Evolutionary conservation across 2,113 vertebrate genomes (phyloP), one percentile per base, ranked within the genome.

Genomic region (Regulus satrapa): DNA sequence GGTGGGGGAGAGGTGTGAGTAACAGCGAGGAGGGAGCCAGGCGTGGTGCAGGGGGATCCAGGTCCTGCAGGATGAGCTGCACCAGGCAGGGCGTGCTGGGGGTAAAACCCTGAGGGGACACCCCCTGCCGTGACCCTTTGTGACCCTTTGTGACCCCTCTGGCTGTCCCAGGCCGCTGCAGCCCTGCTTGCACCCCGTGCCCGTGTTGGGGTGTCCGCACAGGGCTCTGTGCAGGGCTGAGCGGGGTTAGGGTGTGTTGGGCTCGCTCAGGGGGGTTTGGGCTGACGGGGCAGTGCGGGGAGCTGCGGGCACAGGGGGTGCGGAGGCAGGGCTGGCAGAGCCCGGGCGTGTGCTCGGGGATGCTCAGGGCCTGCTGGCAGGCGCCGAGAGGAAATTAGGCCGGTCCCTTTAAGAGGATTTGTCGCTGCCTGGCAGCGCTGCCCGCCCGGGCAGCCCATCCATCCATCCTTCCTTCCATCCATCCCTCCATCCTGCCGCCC

Each of bases 351-450:
- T 1, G 69, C 6, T 15, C 69, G 9, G 40, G 43, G 75, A 28
- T 77, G 89, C 61, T 75, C 59, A 1, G 54, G 82, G 79, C 92
- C 85, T 71, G 54, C 45, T 28, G 64, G 51, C 48, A 81, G 46
- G 24, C 32, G 10, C 59, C 14, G 24, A 40, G 64, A 74, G 58
- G 94, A 94, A 94, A 85, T 36, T 28, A 31, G 8, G 54, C 85
- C 24, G 94, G 89, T 25, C 88, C 93, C 96, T 97, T 97, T 96
- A 97, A 95, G 94, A 75, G 77, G 92, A 89, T 92, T 91, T 91
- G 88, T 89, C 25, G 10, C 91, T 76, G 91, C 87, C 64, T 73
- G 79, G 75, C 88, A 74, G 91, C 7, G 73, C 81, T 80, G 88
- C 85, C 87, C 52, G 94, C 82, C 62, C n/a, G 69, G 58, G 78